Evolutionary conservation across 1,140 invertebrate genomes (phyloP).

Genomic region (Bombus breviceps): DNA sequence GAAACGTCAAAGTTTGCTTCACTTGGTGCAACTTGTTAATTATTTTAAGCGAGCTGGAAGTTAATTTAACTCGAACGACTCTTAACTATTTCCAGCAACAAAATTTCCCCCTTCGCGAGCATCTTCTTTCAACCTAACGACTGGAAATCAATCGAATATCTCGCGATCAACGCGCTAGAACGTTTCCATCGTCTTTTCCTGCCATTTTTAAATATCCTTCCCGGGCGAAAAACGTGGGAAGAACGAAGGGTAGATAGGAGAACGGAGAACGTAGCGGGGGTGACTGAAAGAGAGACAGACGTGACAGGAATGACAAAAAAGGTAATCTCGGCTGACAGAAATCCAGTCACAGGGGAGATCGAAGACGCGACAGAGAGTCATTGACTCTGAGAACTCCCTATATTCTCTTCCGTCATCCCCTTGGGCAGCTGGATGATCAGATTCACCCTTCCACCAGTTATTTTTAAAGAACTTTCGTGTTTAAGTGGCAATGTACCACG

Average conservation of each 20-base stretch:
- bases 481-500: not conserved
- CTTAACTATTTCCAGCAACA: not conserved
- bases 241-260: not conserved
- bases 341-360: slow-evolving; percentile 61
- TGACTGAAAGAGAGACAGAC: slow-evolving; percentile 62
- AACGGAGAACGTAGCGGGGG: not conserved
- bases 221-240: not conserved
- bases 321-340: slow-evolving; percentile 69
- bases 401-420: slow-evolving; percentile 59
- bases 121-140: not conserved
- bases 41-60: not conserved
- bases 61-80: not conserved
- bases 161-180: not conserved
- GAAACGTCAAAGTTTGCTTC: not conserved
- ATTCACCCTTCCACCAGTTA: slow-evolving; percentile 46
- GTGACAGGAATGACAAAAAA: slow-evolving; percentile 79
- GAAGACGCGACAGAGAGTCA: slow-evolving; percentile 59
- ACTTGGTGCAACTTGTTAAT: not conserved
- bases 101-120: not conserved
- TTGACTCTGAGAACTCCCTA: slow-evolving; percentile 64
- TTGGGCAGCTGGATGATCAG: slow-evolving; percentile 64
- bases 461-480: slow-evolving; percentile 2
- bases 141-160: slow-evolving; percentile 17
- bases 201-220: slow-evolving; percentile 14
- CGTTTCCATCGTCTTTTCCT: not conserved